Conservation (phyloP, 2,113 vertebrate species). For the Egretta garzetta region DNA sequence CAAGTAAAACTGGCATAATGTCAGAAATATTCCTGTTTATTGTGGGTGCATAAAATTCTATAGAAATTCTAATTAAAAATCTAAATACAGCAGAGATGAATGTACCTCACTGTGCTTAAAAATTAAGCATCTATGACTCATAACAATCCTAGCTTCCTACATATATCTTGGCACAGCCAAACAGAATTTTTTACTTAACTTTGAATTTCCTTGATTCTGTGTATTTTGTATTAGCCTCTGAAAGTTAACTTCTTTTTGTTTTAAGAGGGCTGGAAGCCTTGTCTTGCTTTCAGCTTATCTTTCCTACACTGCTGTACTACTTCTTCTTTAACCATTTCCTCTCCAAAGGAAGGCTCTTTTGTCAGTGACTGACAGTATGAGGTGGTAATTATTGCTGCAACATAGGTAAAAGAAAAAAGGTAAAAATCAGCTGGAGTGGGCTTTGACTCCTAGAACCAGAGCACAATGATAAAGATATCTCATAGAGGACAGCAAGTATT, state of each 20-base stretch:
- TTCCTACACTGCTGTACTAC: background rate
- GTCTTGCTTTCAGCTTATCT: background rate
- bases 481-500: background rate
- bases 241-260: background rate
- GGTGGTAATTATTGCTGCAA: background rate
- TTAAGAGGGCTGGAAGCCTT: background rate
- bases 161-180: background rate
- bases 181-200: background rate
- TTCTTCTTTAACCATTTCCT: background rate
- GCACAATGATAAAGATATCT: background rate
- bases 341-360: background rate
- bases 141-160: background rate
- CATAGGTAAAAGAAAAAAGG: background rate
- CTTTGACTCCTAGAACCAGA: background rate
- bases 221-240: background rate
- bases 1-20: background rate
- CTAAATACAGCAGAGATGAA: background rate
- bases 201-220: background rate
- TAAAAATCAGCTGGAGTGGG: background rate
- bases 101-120: background rate
- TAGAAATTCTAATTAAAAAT: background rate
- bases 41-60: background rate
- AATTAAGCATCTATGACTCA: background rate
- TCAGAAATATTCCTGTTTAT: conserved; percentile 27
- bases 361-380: background rate